Conservation (phyloP, 2,888 invertebrate genomes). For the Agrochola macilenta region DNA sequence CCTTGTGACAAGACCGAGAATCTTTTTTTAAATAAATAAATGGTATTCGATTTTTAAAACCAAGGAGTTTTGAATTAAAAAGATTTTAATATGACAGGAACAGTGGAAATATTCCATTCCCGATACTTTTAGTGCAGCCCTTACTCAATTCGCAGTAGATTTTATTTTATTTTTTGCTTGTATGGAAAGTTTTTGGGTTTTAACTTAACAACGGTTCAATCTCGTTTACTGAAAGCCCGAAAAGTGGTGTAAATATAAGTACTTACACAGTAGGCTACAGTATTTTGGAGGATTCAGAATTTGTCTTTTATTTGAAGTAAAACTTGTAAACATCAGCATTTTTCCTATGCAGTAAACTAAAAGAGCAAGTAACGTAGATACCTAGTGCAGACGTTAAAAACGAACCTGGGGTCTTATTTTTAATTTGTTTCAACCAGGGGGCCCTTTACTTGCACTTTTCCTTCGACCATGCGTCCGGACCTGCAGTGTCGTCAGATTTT, state of each 20-base stretch:
- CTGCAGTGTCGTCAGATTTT: constrained; percentile 86
- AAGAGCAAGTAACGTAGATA: not conserved
- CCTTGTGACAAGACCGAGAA: too few relatives aligned
- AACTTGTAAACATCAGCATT: not conserved
- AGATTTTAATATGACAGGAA: too few relatives aligned
- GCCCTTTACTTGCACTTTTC: constrained; percentile 86
- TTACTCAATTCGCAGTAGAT: constrained; percentile 4
- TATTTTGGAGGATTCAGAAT: not conserved
- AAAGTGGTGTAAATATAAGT: not conserved
- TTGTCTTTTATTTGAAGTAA: not conserved
- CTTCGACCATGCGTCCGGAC: constrained; percentile 81
- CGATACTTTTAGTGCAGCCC: too few relatives aligned
- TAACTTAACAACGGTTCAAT: not conserved
- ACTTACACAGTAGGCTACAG: not conserved
- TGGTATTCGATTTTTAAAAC: too few relatives aligned
- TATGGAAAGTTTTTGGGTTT: not conserved
- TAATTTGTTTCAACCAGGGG: constrained; percentile 75
- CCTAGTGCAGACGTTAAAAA: constrained; percentile 18
- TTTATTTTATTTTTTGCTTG: not conserved
- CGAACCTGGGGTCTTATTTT: constrained; percentile 59
- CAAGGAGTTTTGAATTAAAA: too few relatives aligned
- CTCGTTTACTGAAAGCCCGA: not conserved
- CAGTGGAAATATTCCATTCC: too few relatives aligned
- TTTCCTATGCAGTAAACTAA: not conserved
- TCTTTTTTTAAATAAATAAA: too few relatives aligned